Percentiles rank a stretch among this genome's conserved stretches.
Conservation (phyloP, 2,797 vertebrate genomes). For the Peromyscus eremicus region DNA sequence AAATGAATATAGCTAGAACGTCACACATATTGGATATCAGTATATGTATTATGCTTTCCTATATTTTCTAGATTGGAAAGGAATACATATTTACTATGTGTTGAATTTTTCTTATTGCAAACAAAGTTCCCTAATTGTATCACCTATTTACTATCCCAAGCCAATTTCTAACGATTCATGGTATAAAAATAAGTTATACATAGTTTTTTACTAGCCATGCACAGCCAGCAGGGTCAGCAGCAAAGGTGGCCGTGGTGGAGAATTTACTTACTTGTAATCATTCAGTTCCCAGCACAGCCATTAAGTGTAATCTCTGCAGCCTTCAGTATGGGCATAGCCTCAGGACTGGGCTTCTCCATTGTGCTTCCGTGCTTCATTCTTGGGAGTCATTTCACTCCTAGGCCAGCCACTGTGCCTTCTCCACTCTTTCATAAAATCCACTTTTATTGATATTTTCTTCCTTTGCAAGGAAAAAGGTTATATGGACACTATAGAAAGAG, state of each 20-base stretch:
- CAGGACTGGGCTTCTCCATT: not conserved
- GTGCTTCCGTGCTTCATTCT: not conserved
- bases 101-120: slow-evolving; percentile 58
- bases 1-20: not conserved
- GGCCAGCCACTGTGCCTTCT: not conserved
- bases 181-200: slow-evolving; percentile 60
- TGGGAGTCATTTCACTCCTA: not conserved
- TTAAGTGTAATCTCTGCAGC: not conserved
- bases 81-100: slow-evolving; percentile 11
- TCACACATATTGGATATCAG: not conserved
- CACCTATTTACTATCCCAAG: slow-evolving; percentile 38
- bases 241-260: not conserved
- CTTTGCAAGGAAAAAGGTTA: slow-evolving; percentile 15
- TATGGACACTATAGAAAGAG: not conserved
- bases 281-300: not conserved
- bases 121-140: not conserved
- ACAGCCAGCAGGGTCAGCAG: not conserved
- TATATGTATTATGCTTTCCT: not conserved
- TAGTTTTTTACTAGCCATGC: slow-evolving; percentile 25
- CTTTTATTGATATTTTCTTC: slow-evolving; percentile 48
- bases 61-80: slow-evolving; percentile 25
- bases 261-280: not conserved
- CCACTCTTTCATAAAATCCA: not conserved
- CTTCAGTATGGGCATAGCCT: not conserved
- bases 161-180: slow-evolving; percentile 23